A percentile compares a stretch with the other conserved stretches of the same genome.
These are phyloP conservation scores for Lanistes nyassanus DNA, from an alignment of 1,140 invertebrate genomes.

Conservation along the genomic window DNA sequence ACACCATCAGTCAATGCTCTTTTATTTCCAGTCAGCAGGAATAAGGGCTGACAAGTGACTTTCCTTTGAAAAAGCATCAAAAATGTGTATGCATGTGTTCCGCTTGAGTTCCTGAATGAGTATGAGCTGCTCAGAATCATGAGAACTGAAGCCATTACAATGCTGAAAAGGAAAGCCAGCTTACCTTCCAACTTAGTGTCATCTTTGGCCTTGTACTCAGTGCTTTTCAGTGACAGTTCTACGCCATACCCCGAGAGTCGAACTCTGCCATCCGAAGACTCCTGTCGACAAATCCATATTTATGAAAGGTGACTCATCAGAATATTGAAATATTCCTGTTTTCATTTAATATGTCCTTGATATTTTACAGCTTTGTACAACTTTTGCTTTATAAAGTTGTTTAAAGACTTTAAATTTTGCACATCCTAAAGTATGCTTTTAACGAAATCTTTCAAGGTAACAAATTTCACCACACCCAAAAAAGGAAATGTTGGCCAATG, in stretches of 20 bases:
- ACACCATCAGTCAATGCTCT: too few species aligned
- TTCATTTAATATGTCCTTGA: too few species aligned
- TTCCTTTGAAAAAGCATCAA: neutral
- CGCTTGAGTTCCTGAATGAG: neutral
- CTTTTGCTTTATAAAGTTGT: too few species aligned
- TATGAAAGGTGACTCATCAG: neutral
- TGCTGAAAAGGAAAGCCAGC: neutral
- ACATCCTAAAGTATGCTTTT: too few species aligned
- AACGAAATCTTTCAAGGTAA: too few species aligned
- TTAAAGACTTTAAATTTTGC: too few species aligned
- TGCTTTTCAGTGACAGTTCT: constrained; percentile 98
- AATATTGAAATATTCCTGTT: neutral
- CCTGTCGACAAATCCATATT: too few species aligned
- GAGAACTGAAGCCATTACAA: neutral
- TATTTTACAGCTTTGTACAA: too few species aligned
- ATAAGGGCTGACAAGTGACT: neutral
- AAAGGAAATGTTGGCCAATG: neutral
- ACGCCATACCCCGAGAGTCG: constrained; percentile 96
- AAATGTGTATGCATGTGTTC: neutral
- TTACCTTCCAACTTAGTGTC: constrained; percentile 80
- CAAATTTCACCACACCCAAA: too few species aligned
- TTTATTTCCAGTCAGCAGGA: neutral
- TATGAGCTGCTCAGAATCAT: neutral
- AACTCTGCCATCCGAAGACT: constrained; percentile 68
- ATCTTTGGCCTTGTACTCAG: constrained; percentile 99